Evolutionary conservation across 2,888 invertebrate genomes (phyloP), one percentile per base, ranked within the genome.

Genomic region (Agonopterix heracliana): DNA sequence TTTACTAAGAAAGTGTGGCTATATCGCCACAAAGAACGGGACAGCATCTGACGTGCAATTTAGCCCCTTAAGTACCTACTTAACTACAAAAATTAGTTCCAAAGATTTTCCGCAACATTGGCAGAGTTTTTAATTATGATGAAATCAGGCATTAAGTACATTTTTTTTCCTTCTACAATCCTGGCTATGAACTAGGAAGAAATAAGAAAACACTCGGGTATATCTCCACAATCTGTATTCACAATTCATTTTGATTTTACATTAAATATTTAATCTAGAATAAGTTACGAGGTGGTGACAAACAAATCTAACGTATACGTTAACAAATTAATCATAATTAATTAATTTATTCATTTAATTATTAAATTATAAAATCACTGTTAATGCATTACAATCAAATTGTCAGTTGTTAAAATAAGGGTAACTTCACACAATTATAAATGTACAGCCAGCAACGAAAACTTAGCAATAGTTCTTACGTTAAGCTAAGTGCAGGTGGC

Each of bases 221-320:
- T 41, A 48, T 52, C 48, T 54, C 58, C 53, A 55, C 61, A 54
- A 58, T 54, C 55, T 72, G 68, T 72, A 72, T 59, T 72, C 66
- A 67, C 63, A 67, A 66, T 61, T 54, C 50, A 51, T 54, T 54
- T 63, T 26, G 26, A 48, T 56, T 61, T 61, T 56, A 59, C 55
- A 57, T 46, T 45, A 12, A 41, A 38, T 26, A 12, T 34, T 45
- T 17, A 45, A 26, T 10, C 40, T 38, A 40, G 26, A 51, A 48
- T 46, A 46, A 46, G 41, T 46, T 48, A 46, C 51, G 42, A 45
- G 41, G 50, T 47, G 44, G 45, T 34, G 26, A 44, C 48, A 51
- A 14, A 44, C 51, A 51, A 17, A 48, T 45, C 48, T 44, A 51
- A 46, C 36, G 36, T 43, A 35, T 34, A 49, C 45, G 26, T 26